phyloP scores from a whole-genome alignment of 2,888 invertebrate genomes.

The Luperina nickerlii region DNA sequence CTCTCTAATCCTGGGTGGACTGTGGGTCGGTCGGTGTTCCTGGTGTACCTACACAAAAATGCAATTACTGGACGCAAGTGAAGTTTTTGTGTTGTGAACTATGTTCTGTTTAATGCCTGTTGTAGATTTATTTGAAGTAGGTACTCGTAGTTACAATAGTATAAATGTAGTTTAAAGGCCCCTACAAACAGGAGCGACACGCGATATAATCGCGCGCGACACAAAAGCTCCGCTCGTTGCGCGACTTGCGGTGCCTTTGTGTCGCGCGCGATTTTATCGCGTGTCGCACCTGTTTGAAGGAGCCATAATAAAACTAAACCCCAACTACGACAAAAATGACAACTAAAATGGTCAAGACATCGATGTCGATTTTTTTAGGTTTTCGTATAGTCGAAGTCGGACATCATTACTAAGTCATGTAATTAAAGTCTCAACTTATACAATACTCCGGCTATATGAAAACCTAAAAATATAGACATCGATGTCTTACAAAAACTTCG shows the following conservation, averaged over 20 bases:
- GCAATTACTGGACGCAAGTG: constrained; percentile 53
- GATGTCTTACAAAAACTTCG: neutral
- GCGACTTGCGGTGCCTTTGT: no score
- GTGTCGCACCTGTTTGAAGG: no score
- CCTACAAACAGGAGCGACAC: no score
- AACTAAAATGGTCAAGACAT: neutral
- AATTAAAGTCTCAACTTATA: no score
- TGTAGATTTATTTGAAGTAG: neutral
- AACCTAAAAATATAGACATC: neutral
- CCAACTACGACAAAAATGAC: neutral
- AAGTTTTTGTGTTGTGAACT: constrained; percentile 13
- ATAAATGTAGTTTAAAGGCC: no score
- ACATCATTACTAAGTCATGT: neutral
- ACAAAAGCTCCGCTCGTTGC: no score
- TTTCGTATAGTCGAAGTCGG: neutral
- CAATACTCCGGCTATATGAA: neutral
- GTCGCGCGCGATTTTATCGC: no score
- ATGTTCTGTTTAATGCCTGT: neutral
- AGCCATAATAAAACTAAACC: neutral
- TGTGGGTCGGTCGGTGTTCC: constrained; percentile 38
- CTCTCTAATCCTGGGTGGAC: constrained; percentile 68
- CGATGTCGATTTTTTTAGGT: neutral
- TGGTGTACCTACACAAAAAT: constrained; percentile 60
- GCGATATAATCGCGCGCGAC: no score
- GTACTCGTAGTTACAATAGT: neutral